Conservation (phyloP, 2,888 invertebrate species). For the Hemaris fuciformis region DNA sequence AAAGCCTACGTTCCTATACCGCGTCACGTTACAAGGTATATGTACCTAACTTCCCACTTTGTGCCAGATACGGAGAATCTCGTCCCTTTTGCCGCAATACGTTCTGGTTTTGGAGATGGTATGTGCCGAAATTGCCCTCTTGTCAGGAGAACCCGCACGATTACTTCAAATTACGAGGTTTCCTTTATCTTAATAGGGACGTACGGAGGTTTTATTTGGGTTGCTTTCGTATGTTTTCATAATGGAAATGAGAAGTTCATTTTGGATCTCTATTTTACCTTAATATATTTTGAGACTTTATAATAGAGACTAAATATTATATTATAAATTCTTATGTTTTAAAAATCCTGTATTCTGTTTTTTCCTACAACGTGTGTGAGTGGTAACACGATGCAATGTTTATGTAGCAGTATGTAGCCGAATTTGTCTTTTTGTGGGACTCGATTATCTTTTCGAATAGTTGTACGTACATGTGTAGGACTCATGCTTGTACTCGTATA, state of each 20-base stretch:
- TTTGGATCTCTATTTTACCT: not conserved
- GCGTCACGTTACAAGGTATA: not conserved
- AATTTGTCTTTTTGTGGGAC: too few relatives aligned
- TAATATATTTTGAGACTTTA: not conserved
- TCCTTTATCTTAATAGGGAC: not conserved
- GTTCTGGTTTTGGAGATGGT: not conserved
- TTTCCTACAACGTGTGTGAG: too few relatives aligned
- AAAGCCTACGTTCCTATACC: not conserved
- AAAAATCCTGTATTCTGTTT: too few relatives aligned
- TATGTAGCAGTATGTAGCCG: too few relatives aligned
- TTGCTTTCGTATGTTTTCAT: not conserved
- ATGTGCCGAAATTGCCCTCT: not conserved
- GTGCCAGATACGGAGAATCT: not conserved
- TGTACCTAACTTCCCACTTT: not conserved
- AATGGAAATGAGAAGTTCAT: not conserved
- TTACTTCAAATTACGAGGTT: not conserved
- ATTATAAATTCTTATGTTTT: too few relatives aligned
- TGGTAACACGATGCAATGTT: too few relatives aligned
- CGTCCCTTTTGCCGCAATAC: conserved; percentile 1
- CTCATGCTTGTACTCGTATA: too few relatives aligned
- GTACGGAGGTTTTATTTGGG: not conserved
- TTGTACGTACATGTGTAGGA: too few relatives aligned
- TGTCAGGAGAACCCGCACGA: not conserved
- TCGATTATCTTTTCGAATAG: too few relatives aligned
- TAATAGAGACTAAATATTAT: too few relatives aligned